Conservation (phyloP, 2,113 vertebrate genomes). For the Nerophis ophidion region DNA sequence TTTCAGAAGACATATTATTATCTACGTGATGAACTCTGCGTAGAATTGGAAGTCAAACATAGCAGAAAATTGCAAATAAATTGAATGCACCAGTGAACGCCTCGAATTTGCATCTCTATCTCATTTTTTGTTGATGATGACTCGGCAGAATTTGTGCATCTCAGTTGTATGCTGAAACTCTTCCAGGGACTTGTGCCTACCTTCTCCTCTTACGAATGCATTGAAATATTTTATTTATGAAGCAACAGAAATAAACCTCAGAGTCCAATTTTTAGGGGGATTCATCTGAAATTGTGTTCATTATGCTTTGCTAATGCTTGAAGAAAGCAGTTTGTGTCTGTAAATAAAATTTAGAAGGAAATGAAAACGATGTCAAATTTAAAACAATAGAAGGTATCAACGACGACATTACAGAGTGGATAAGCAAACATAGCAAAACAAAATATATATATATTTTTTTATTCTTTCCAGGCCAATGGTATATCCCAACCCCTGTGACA, state of each 20-base stretch:
- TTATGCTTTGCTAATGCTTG: background rate
- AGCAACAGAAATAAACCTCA: slow-evolving; percentile 3
- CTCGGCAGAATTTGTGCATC: background rate
- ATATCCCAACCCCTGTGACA: background rate
- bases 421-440: slow-evolving; percentile 26
- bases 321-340: background rate
- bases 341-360: background rate
- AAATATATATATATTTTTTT: slow-evolving; percentile 16
- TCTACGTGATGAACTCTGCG: slow-evolving; percentile 9
- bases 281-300: background rate
- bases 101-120: background rate
- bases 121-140: slow-evolving; percentile 1
- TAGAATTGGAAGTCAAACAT: slow-evolving; percentile 8
- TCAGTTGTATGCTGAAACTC: background rate
- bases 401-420: too few species aligned
- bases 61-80: slow-evolving; percentile 8
- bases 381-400: too few species aligned
- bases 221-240: background rate
- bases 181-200: background rate
- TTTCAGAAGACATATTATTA: slow-evolving; percentile 15
- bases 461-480: background rate
- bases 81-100: slow-evolving; percentile 17
- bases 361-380: background rate
- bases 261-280: too few species aligned
- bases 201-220: background rate